Evolutionary conservation across 64 coral and sea anemone genomes (phyloP).

Genomic region (Montipora efflorescens): DNA sequence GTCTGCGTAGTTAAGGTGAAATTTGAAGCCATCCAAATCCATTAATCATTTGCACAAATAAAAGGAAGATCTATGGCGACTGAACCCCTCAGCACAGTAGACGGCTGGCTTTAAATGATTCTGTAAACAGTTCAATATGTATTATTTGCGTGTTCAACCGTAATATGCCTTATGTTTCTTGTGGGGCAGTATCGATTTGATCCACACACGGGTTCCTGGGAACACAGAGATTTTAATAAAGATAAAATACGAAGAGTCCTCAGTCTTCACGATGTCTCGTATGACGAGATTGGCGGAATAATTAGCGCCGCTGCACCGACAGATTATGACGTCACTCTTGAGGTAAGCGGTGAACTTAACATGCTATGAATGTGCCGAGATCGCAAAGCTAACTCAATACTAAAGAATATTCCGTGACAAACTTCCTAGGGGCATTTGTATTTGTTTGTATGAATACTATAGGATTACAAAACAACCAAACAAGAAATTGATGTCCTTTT

Average conservation of each 20-base stretch:
- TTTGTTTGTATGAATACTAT: not conserved
- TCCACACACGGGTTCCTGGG: conserved; percentile 69
- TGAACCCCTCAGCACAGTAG: no score
- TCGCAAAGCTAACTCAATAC: no score
- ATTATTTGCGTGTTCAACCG: no score
- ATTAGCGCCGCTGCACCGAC: not conserved
- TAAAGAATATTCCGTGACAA: not conserved
- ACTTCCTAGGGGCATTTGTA: not conserved
- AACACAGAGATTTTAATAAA: conserved; percentile 44
- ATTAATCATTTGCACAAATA: no score
- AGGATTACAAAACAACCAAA: not conserved
- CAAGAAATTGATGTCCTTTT: not conserved
- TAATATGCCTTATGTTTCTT: not conserved
- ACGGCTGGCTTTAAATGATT: no score
- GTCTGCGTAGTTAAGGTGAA: no score
- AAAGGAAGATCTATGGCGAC: no score
- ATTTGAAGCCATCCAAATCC: no score
- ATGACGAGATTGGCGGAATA: conserved; percentile 60
- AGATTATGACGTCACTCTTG: conserved; percentile 15
- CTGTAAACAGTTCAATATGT: no score
- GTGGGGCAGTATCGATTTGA: conserved; percentile 67
- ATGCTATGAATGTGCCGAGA: no score
- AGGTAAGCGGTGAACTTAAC: not conserved
- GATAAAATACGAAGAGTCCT: not conserved
- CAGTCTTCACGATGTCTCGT: conserved; percentile 73